Percentiles rank a stretch among this genome's conserved stretches.
These are phyloP conservation scores for Galerucella nymphaeae DNA, from an alignment of 2,888 invertebrate genomes.

Conservation along the genomic window DNA sequence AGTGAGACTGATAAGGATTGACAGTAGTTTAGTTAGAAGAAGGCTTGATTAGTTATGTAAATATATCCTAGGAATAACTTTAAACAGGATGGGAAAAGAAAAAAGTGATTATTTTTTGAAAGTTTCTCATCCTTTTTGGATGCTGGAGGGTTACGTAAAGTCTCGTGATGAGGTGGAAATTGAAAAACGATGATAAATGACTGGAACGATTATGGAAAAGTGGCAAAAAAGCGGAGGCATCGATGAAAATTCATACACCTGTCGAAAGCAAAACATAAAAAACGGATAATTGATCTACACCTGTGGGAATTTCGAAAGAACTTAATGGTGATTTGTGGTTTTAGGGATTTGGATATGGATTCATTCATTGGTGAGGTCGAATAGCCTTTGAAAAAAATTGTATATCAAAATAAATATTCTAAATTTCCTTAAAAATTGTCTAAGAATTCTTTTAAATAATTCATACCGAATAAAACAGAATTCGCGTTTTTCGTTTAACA, in stretches of 20 bases:
- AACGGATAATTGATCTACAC: neutral
- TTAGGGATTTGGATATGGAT: too few relatives aligned
- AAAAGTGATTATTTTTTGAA: slow-evolving; percentile 5
- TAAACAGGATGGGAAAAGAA: too few relatives aligned
- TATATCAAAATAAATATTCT: too few relatives aligned
- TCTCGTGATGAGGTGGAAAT: neutral
- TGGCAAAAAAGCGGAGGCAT: neutral
- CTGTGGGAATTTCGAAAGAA: too few relatives aligned
- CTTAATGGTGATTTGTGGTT: too few relatives aligned
- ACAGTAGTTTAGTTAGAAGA: too few relatives aligned
- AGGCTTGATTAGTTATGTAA: too few relatives aligned
- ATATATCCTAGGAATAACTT: too few relatives aligned
- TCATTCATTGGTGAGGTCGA: too few relatives aligned
- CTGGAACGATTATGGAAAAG: neutral
- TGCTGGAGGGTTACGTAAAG: neutral
- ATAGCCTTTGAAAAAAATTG: too few relatives aligned
- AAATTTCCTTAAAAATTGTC: neutral
- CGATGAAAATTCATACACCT: neutral
- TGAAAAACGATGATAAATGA: slow-evolving; percentile 8
- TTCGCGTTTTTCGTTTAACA: neutral
- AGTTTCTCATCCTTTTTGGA: slow-evolving; percentile 1
- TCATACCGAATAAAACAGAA: neutral
- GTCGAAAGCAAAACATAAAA: slow-evolving; percentile 5
- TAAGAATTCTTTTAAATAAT: neutral
- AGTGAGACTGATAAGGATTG: too few relatives aligned